Evolutionary conservation across 2,888 invertebrate genomes (phyloP).

Genomic region (Augiades crinisus): DNA sequence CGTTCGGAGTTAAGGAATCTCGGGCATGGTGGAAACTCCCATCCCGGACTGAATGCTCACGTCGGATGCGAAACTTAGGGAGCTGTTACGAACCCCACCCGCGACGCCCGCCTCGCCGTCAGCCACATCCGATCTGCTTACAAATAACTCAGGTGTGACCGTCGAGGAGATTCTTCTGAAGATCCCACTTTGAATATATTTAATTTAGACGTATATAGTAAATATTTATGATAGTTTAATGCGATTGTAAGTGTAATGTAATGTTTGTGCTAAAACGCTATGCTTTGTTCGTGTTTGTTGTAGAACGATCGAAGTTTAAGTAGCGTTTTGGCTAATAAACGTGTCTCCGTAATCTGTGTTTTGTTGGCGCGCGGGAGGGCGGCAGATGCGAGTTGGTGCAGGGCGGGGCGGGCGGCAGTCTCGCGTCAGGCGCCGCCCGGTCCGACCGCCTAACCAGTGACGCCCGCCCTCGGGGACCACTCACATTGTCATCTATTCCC

Average conservation of each 20-base stretch:
- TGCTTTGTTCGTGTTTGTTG: conserved; percentile 40
- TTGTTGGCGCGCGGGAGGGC: conserved; percentile 63
- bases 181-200: conserved; percentile 15
- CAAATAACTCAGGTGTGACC: conserved; percentile 78
- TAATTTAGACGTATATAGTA: conserved; percentile 16
- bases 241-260: conserved; percentile 18
- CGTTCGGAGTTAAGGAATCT: conserved; percentile 62
- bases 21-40: conserved; percentile 59
- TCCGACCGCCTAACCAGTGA: conserved; percentile 47
- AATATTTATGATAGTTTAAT: conserved; percentile 10
- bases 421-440: conserved; percentile 76
- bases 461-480: conserved; percentile 19
- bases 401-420: conserved; percentile 61
- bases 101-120: conserved; percentile 54
- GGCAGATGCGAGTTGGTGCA: conserved; percentile 43
- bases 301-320: conserved; percentile 63
- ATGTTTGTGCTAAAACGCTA: conserved; percentile 27
- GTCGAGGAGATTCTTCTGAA: conserved; percentile 24
- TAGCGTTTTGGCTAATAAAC: conserved; percentile 76
- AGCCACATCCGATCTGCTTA: conserved; percentile 56
- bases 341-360: conserved; percentile 73
- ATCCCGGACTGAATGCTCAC: conserved; percentile 50
- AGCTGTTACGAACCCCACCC: conserved; percentile 58
- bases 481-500: conserved; percentile 12
- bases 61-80: conserved; percentile 50